Percentiles rank a stretch among this genome's conserved stretches.
Evolutionary conservation across 1,140 invertebrate species (phyloP).

Genomic region (Leucophenga varia): DNA sequence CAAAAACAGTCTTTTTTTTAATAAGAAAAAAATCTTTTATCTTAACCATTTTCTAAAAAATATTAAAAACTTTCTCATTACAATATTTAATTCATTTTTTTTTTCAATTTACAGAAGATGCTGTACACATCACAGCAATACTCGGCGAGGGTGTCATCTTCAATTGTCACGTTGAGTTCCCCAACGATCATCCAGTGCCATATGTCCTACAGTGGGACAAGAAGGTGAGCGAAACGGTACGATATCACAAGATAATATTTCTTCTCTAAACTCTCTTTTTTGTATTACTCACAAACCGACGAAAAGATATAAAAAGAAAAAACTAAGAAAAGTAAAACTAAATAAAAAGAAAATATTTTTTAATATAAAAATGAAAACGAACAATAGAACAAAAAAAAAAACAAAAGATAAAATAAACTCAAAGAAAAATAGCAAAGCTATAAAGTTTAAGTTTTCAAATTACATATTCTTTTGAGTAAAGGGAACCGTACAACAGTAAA

Average conservation of each 20-base stretch:
- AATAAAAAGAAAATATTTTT: conserved; percentile 6
- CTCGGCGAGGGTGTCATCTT: conserved; percentile 93
- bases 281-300: conserved; percentile 27
- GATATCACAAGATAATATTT: conserved; percentile 63
- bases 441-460: no score
- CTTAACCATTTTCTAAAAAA: no score
- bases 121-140: conserved; percentile 92
- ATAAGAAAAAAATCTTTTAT: neutral
- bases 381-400: neutral
- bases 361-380: neutral
- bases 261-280: conserved; percentile 68
- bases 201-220: conserved; percentile 98
- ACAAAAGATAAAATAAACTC: neutral
- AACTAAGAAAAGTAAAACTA: conserved; percentile 6
- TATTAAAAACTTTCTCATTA: neutral
- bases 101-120: conserved; percentile 68
- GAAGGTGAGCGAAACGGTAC: conserved; percentile 94
- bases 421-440: no score
- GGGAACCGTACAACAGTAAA: no score
- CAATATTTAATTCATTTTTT: neutral
- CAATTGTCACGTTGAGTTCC: conserved; percentile 95
- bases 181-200: conserved; percentile 88
- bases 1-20: no score
- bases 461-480: no score
- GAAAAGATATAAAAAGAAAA: neutral